Percentiles rank a stretch among this genome's conserved stretches.
Evolutionary conservation across 2,888 invertebrate species (phyloP).

Genomic region (Zonitis immaculata): DNA sequence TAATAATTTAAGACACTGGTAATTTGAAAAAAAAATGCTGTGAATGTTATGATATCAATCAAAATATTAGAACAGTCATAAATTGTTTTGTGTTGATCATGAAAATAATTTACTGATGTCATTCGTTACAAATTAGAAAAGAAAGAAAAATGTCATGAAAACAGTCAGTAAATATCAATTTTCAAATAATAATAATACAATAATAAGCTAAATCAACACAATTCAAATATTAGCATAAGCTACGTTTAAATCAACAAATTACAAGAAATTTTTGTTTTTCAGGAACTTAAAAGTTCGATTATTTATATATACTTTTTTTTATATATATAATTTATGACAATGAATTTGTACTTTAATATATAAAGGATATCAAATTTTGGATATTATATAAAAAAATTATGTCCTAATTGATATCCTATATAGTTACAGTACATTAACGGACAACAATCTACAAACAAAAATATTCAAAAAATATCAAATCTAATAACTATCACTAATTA

Average conservation of each 20-base stretch:
- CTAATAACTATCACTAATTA: not conserved
- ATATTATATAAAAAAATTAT: not conserved
- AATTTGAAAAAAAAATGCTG: not conserved
- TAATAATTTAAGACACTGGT: not conserved
- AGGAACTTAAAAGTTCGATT: too few species aligned
- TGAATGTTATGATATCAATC: not conserved
- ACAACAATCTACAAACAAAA: not conserved
- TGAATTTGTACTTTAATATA: not conserved
- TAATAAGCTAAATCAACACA: not conserved
- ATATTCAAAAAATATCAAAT: not conserved
- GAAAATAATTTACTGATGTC: not conserved
- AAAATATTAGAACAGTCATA: not conserved
- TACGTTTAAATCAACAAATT: too few species aligned
- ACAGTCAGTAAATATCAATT: not conserved
- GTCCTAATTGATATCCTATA: not conserved
- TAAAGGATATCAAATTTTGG: not conserved
- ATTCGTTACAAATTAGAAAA: not conserved
- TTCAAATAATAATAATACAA: not conserved
- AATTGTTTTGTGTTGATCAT: not conserved
- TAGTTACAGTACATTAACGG: not conserved
- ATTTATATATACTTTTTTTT: too few species aligned
- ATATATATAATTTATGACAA: not conserved
- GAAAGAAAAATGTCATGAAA: not conserved
- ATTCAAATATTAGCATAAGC: too few species aligned
- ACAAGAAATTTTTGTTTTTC: too few species aligned